Base-by-base conservation (phyloP, 2,797 vertebrate genomes). In the Champsocephalus esox region DNA sequence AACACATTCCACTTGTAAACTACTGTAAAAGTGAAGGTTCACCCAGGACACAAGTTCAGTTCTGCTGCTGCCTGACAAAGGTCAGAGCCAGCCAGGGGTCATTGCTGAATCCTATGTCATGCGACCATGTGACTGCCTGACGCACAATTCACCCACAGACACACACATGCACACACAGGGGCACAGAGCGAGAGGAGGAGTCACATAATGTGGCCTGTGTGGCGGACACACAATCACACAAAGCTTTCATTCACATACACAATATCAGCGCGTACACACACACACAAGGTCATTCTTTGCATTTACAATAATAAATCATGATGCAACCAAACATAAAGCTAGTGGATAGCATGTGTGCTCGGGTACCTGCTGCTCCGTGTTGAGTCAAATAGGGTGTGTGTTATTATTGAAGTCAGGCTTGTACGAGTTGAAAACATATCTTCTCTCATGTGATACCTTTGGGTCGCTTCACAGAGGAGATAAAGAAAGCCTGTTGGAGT, bases 51-150 rank as follows among this genome's bases (percentile, higher is more conserved):
- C 48, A 32, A 34, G 16, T 12, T 61, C 50, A 52, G 24, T 4
- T 21, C 28, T 14, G 41, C 19, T 19, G 1, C 12, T 19, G 61
- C 50, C 21, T 21, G 48, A 24, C n/a, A 14, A 61, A 76, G 80
- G 75, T 77, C 75, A 66, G 24, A 11, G 4, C 24, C 0, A 17
- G 5, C 44, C 73, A 44, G 78, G 16, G 77, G 77, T 85, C 73
- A 70, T 4, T 1, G 44, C 60, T 52, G 34, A 5, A 34, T 77
- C 70, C 78, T 60, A 5, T 21, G 71, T 45, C 49, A 32, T 75
- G 72, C 72, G 84, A 75, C 66, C 49, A 32, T 75, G 72, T 75
- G 84, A 75, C 66, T 14, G 3, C 3, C 10, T 77, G 67, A 84
- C 55, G 28, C 80, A 80, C 66, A 71, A 3, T 64, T 58, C 14